Conservation (phyloP, 2,888 invertebrate genomes). For the Gastrophysa polygoni region DNA sequence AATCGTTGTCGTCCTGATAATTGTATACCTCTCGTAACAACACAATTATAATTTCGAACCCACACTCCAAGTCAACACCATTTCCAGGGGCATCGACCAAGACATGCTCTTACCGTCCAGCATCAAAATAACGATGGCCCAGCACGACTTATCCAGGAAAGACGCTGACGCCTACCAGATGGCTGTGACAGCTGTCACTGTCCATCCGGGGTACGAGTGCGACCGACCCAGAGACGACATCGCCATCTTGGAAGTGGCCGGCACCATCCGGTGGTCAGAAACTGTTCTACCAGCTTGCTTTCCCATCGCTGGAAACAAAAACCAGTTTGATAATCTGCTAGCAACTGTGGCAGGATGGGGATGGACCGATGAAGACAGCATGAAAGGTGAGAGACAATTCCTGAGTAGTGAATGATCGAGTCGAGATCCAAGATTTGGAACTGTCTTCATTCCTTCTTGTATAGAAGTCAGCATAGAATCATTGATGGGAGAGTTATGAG, state of each 20-base stretch:
- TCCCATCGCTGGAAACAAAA: constrained; percentile 62
- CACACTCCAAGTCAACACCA: not conserved
- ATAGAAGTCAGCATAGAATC: too few relatives aligned
- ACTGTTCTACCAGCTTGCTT: constrained; percentile 80
- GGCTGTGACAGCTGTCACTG: constrained; percentile 62
- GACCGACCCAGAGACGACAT: constrained; percentile 69
- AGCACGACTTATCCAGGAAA: constrained; percentile 70
- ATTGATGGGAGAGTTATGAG: too few relatives aligned
- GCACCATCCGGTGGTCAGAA: constrained; percentile 71
- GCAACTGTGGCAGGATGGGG: constrained; percentile 88
- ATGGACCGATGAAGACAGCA: constrained; percentile 77
- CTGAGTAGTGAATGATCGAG: too few relatives aligned
- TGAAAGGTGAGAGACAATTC: constrained; percentile 60
- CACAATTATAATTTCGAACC: too few relatives aligned
- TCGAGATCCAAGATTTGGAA: too few relatives aligned
- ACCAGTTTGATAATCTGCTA: constrained; percentile 62
- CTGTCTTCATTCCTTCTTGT: too few relatives aligned
- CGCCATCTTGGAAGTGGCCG: constrained; percentile 73
- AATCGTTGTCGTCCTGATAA: too few relatives aligned
- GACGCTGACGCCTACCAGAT: constrained; percentile 59
- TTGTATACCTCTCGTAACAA: too few relatives aligned
- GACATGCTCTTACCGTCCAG: constrained; percentile 67
- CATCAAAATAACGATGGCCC: constrained; percentile 72
- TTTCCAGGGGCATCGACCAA: constrained; percentile 67
- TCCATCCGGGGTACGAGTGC: constrained; percentile 79